Percentiles rank a stretch among this genome's conserved stretches.
Evolutionary conservation across 2,888 invertebrate genomes (phyloP).

Genomic region (Aethes cnicana): DNA sequence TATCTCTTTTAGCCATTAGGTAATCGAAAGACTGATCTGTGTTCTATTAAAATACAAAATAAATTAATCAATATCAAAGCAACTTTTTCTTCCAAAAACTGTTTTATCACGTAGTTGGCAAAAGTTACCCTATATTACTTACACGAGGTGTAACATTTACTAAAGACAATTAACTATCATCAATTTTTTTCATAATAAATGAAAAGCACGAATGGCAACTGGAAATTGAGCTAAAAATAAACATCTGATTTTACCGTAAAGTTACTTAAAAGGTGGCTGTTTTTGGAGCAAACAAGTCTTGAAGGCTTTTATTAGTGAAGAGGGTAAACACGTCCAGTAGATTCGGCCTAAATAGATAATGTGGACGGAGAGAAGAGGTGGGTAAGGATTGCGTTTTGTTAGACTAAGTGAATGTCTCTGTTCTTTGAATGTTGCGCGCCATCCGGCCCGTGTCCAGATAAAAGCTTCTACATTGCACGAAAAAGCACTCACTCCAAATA

Average conservation of each 20-base stretch:
- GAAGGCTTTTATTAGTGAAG: conserved; percentile 29
- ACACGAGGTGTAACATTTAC: too few relatives aligned
- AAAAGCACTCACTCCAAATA: conserved; percentile 82
- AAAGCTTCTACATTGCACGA: conserved; percentile 82
- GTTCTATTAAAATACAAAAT: too few relatives aligned
- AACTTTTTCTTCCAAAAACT: too few relatives aligned
- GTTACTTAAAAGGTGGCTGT: conserved; percentile 17
- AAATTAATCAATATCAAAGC: too few relatives aligned
- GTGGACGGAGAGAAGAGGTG: conserved; percentile 38
- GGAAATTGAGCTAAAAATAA: too few relatives aligned
- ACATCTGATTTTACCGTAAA: conserved; percentile 17
- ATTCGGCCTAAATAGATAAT: conserved; percentile 35
- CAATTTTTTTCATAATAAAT: too few relatives aligned
- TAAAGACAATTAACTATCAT: too few relatives aligned
- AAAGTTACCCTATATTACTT: too few relatives aligned
- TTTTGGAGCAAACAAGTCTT: conserved; percentile 27
- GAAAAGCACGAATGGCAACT: too few relatives aligned
- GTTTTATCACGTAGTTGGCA: too few relatives aligned
- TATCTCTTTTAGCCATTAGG: too few relatives aligned
- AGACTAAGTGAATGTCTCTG: conserved; percentile 67
- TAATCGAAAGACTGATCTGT: too few relatives aligned
- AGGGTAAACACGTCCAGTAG: conserved; percentile 26
- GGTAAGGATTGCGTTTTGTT: conserved; percentile 60
- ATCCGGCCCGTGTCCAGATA: conserved; percentile 81
- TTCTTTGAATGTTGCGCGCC: conserved; percentile 74